phyloP scores from a whole-genome alignment of 1,140 invertebrate species.

The Whitmania pigra region DNA sequence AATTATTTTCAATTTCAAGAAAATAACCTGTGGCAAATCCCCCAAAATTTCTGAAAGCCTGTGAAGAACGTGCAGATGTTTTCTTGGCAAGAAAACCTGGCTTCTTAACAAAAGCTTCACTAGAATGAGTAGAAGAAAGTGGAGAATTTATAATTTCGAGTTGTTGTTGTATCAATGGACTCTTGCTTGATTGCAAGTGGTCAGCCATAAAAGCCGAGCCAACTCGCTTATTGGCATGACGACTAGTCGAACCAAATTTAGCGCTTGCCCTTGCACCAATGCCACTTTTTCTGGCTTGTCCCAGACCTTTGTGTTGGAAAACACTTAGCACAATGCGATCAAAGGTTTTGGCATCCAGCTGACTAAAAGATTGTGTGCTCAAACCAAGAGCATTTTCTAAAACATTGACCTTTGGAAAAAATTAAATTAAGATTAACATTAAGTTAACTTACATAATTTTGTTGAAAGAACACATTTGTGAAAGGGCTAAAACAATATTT shows the following conservation, averaged over 20 bases:
- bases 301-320: not conserved
- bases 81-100: too few relatives aligned
- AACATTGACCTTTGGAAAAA: not conserved
- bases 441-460: too few relatives aligned
- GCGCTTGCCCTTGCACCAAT: not conserved
- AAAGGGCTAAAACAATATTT: too few relatives aligned
- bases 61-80: too few relatives aligned
- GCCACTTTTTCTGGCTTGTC: conserved; percentile 1
- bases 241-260: conserved; percentile 2
- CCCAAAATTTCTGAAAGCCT: too few relatives aligned
- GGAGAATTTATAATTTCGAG: not conserved
- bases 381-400: conserved; percentile 4
- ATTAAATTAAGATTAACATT: too few relatives aligned
- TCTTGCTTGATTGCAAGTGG: too few relatives aligned
- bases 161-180: not conserved
- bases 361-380: not conserved
- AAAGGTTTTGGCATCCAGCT: conserved; percentile 8
- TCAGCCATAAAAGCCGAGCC: conserved; percentile 8
- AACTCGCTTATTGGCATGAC: not conserved
- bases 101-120: too few relatives aligned
- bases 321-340: not conserved
- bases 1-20: too few relatives aligned
- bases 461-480: too few relatives aligned
- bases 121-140: too few relatives aligned
- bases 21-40: too few relatives aligned